Evolutionary conservation across 1,140 invertebrate species (phyloP), one percentile per base, ranked within the genome.

Genomic region (Semibalanus balanoides): DNA sequence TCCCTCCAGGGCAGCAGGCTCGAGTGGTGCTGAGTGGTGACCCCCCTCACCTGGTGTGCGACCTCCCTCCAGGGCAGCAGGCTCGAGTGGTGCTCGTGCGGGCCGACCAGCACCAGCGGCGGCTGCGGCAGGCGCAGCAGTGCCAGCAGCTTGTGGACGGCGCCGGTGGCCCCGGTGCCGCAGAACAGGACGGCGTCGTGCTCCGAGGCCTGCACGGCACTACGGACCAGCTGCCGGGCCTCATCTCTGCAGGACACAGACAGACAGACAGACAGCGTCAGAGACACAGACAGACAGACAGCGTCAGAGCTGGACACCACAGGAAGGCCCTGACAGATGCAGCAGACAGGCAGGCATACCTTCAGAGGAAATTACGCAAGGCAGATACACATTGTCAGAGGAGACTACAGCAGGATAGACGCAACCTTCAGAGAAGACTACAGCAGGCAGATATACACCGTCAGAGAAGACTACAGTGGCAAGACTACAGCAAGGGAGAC

Each of bases 1-100:
- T 95, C 92, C 78, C 88, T 87, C 94, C 94, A 96, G 73, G 93
- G 92, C 75, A 91, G 86, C 29, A 96, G 84, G 82, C 92, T 93
- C 25, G 91, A 90, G 82, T 94, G 91, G 79, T 95, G 92, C 69
- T 14, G 77, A 78, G 28, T 71, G 70, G 31, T 69, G 9, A 80
- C 74, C 74, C 85, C 93, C 92, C 87, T 91, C 85, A 94, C 92
- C 87, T 91, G 89, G 78, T 90, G 88, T 71, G 88, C 89, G 73
- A 88, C 86, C 83, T 95, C 92, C 77, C 88, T 87, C 94, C 94
- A 96, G 73, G 93, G 92, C 75, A 90, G 86, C 28, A 95, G 84
- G 82, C 92, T 93, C 22, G 90, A 89, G 82, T 93, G 91, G 79
- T 95, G 92, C 83, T 96, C 93, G 82, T 89, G 90, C 0, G 92